phyloP scores from a whole-genome alignment of 2,113 vertebrate species.

The Jacana jacana region DNA sequence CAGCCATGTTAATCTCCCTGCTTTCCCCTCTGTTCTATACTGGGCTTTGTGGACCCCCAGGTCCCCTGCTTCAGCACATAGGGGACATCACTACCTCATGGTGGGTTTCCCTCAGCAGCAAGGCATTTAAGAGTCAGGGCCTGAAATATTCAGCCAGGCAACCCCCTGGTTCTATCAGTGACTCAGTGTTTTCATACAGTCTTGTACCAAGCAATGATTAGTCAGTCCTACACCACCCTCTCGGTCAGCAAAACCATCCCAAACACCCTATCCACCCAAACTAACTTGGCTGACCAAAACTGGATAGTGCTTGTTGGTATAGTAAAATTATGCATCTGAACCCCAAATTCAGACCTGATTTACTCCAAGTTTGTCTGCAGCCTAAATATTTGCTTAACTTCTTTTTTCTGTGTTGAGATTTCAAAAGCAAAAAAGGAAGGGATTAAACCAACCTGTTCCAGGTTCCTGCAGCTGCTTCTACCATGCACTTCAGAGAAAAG shows the following conservation, averaged over 20 bases:
- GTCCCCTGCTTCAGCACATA: not conserved
- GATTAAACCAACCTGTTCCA: not conserved
- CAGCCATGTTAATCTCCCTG: not conserved
- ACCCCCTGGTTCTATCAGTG: not conserved
- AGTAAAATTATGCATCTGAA: not conserved
- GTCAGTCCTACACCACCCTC: not conserved
- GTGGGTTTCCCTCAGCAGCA: not conserved
- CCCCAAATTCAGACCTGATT: not conserved
- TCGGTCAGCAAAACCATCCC: not conserved
- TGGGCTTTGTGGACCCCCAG: not conserved
- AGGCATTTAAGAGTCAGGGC: not conserved
- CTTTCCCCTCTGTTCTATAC: not conserved
- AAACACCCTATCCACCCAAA: not conserved
- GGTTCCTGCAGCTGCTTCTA: not conserved
- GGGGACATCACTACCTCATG: not conserved
- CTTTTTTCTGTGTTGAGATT: not conserved
- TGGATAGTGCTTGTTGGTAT: not conserved
- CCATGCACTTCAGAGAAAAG: not conserved
- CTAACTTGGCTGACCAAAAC: not conserved
- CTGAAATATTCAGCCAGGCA: not conserved
- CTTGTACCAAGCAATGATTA: not conserved
- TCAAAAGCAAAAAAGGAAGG: not conserved
- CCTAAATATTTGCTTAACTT: not conserved
- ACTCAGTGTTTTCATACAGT: conserved; percentile 59
- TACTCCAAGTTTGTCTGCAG: not conserved